Base-by-base conservation (phyloP, 2,797 vertebrate species). In the Paguma larvata region DNA sequence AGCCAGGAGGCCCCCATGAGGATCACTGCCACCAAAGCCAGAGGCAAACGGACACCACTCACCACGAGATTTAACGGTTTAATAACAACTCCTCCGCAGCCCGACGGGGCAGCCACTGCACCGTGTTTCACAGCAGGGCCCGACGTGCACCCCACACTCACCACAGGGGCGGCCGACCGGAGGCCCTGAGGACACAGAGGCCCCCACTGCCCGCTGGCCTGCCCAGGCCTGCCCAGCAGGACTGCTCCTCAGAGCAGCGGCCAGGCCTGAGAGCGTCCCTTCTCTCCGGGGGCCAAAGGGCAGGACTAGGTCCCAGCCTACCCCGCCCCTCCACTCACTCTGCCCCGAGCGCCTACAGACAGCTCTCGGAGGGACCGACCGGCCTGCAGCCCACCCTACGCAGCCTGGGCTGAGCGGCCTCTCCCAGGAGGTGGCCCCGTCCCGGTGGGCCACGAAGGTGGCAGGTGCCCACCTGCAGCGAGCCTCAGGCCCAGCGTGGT, bases 101-200 rank as follows among this genome's bases (percentile, higher is more conserved):
- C 65, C 0, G 0, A 9, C 0, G 0, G 78, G 12, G 5, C 51
- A 1, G 80, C 21, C 10, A 0, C 21, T 25, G 8, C 14, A 3
- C 10, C 44, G 51, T 2, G 18, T 41, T 62, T 7, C 3, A 1
- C 2, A 3, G 9, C 25, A 18, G 13, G 44, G 19, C 75, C 2
- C 19, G 3, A 4, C 2, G 3, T 3, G 19, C 7, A 2, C 18
- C 72, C 68, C 13, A 2, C 14, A 16, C 9, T 2, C 1, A 0
- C 70, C 16, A 0, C 46, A 1, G 32, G 41, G 19, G 41, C 68
- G 13, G 84, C 34, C 1, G 14, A 5, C 1, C 3, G 48, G 77
- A 5, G 0, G 14, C 59, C 13, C 77, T 0, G 3, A 19, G 53
- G 56, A 41, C 73, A 15, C 10, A 0, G 53, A 18, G 0, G 53